Conservation (phyloP, 64 coral and sea anemone genomes). For the Montipora efflorescens region DNA sequence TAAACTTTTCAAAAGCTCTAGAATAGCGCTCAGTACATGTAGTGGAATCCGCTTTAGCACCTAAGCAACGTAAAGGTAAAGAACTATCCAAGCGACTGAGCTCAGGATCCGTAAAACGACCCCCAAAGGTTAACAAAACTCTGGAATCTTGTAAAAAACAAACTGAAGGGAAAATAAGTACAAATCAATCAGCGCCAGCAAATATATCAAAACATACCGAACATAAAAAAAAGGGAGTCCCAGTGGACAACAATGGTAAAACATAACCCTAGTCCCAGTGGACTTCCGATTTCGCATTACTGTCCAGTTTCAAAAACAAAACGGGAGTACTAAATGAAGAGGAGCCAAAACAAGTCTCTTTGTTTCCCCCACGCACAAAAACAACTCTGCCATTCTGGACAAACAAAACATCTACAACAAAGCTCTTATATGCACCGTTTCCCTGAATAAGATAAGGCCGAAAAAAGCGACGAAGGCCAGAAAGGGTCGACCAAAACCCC, state of each 20-base stretch:
- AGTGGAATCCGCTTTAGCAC: not conserved
- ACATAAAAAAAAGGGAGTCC: not conserved
- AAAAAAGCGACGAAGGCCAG: slow-evolving; percentile 37
- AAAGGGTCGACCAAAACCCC: slow-evolving; percentile 35
- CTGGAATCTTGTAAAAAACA: not conserved
- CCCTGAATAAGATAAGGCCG: slow-evolving; percentile 29
- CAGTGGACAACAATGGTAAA: not conserved
- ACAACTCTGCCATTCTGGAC: slow-evolving; percentile 22
- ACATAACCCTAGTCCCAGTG: slow-evolving; percentile 20
- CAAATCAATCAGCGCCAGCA: not conserved
- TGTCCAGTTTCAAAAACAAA: slow-evolving; percentile 20
- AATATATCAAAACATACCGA: slow-evolving; percentile 12
- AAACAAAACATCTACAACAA: slow-evolving; percentile 30
- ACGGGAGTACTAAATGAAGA: slow-evolving; percentile 20
- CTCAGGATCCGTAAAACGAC: not conserved
- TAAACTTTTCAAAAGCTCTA: not conserved
- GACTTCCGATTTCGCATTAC: slow-evolving; percentile 6
- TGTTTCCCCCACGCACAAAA: slow-evolving; percentile 13
- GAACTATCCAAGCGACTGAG: not conserved
- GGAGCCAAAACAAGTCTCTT: slow-evolving; percentile 48
- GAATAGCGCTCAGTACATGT: slow-evolving; percentile 23
- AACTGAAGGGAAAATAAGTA: not conserved
- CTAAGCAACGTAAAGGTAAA: not conserved
- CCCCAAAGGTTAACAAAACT: slow-evolving; percentile 19
- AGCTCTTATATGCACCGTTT: not conserved